These are phyloP conservation scores for Cacoxenus indagator DNA, from an alignment of 2,888 invertebrate genomes.

Conservation along the genomic window DNA sequence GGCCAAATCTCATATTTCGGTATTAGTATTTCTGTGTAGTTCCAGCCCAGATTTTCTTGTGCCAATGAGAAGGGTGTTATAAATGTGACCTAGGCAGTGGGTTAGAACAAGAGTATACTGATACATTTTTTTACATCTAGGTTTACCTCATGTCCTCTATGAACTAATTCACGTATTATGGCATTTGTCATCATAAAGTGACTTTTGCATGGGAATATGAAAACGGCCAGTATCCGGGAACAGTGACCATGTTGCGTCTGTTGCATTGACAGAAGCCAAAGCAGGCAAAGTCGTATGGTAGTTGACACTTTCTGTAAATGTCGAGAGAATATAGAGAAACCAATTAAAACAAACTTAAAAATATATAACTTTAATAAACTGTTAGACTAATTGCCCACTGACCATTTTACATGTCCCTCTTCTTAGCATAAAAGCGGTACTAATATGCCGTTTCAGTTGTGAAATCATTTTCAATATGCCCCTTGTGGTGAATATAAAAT, in stretches of 20 bases:
- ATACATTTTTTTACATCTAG: no score
- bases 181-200: conserved; percentile 68
- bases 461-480: no score
- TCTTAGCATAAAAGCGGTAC: no score
- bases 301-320: background rate
- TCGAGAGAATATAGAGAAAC: background rate
- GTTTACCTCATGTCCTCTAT: conserved; percentile 68
- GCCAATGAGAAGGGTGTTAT: conserved; percentile 54
- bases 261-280: background rate
- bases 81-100: conserved; percentile 54
- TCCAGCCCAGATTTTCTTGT: conserved; percentile 49
- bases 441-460: no score
- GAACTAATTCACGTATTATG: conserved; percentile 65
- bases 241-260: background rate
- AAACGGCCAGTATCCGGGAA: conserved; percentile 53
- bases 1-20: conserved; percentile 52
- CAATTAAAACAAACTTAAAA: background rate
- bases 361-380: no score
- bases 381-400: no score
- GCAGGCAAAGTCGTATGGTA: background rate
- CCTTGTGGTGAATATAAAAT: no score
- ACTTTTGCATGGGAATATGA: conserved; percentile 66
- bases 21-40: conserved; percentile 58
- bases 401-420: no score
- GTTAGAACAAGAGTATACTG: background rate